These are phyloP conservation scores for Resseliella maxima DNA, from an alignment of 2,888 invertebrate genomes.

Conservation along the genomic window DNA sequence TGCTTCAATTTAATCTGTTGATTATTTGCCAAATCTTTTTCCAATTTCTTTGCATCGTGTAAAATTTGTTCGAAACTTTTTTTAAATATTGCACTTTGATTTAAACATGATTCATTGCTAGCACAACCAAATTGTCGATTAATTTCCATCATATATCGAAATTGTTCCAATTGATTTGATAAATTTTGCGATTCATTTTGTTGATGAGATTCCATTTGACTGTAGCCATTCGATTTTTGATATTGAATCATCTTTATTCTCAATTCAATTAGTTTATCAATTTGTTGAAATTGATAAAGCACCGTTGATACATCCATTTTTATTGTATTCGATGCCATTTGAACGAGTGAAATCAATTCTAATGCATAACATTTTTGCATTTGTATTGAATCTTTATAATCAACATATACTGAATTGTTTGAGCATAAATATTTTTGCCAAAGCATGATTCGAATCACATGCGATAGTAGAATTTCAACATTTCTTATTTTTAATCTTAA, in stretches of 20 bases:
- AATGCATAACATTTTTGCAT: background rate
- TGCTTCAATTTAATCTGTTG: background rate
- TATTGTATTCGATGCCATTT: background rate
- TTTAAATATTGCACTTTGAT: background rate
- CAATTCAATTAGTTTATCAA: background rate
- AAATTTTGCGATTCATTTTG: background rate
- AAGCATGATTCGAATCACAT: background rate
- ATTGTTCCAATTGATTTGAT: background rate
- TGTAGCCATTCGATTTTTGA: background rate
- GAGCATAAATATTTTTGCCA: background rate
- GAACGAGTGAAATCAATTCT: background rate
- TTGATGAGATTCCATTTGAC: no score
- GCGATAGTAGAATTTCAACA: background rate
- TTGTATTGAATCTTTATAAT: background rate
- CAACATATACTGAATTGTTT: background rate
- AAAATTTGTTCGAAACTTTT: background rate
- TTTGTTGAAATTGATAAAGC: background rate
- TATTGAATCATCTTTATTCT: background rate
- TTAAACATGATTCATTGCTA: background rate
- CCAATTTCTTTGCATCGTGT: background rate
- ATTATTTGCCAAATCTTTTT: no score
- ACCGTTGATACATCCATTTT: background rate
- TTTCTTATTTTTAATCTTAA: background rate
- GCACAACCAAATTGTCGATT: background rate
- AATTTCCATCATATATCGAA: background rate